Percentiles rank a stretch among this genome's conserved stretches.
These are phyloP conservation scores for Platycnemis pennipes DNA, from an alignment of 2,888 invertebrate genomes.

Conservation along the genomic window DNA sequence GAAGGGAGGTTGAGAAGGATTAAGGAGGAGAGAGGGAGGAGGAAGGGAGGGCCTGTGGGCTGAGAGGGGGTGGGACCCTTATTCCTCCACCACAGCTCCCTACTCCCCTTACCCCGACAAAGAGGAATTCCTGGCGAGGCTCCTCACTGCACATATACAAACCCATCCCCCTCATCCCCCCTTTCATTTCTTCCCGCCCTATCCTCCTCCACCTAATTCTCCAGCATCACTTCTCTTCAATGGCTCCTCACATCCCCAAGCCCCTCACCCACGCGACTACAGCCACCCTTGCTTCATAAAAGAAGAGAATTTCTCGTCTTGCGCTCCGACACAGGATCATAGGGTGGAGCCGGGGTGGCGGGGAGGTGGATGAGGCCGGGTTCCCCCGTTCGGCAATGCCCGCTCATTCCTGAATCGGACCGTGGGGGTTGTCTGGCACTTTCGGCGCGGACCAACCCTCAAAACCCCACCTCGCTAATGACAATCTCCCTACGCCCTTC, in stretches of 20 bases:
- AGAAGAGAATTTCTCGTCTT: conserved; percentile 23
- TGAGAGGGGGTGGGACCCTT: background rate
- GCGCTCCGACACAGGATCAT: background rate
- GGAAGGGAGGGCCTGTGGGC: background rate
- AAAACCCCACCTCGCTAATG: conserved; percentile 3
- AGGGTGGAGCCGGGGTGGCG: background rate
- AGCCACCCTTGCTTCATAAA: conserved; percentile 2
- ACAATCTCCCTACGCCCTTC: background rate
- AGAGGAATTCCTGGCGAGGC: background rate
- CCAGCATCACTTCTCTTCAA: background rate
- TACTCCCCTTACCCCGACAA: background rate
- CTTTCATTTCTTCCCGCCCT: background rate
- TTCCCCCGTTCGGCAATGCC: background rate
- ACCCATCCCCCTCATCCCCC: background rate
- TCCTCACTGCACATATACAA: background rate
- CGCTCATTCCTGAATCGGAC: conserved; percentile 29
- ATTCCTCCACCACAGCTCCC: background rate
- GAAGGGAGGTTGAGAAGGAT: background rate
- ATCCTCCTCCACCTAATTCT: background rate
- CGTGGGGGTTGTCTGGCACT: conserved; percentile 32
- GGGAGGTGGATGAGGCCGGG: background rate
- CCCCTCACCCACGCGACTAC: background rate
- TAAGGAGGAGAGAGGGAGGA: background rate
- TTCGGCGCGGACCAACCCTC: background rate
- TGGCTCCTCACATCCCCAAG: background rate